phyloP scores from a whole-genome alignment of 2,113 vertebrate species.

The Pongo pygmaeus region DNA sequence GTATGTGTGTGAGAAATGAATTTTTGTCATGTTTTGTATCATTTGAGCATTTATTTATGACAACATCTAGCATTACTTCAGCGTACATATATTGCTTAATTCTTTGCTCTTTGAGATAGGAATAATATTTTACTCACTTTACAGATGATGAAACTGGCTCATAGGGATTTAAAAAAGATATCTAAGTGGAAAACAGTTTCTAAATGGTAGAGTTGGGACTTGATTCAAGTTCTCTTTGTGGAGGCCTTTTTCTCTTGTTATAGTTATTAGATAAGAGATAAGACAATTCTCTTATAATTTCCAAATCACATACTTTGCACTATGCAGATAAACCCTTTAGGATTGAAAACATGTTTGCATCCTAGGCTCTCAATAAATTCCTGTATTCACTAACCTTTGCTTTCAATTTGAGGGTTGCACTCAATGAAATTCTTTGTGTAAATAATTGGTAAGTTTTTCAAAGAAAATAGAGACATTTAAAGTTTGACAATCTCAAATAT shows the following conservation, averaged over 20 bases:
- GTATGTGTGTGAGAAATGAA: background rate
- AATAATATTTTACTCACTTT: background rate
- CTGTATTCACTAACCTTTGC: background rate
- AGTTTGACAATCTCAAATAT: background rate
- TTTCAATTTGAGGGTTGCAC: constrained; percentile 2
- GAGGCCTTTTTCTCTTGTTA: background rate
- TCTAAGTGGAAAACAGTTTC: background rate
- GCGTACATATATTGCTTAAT: background rate
- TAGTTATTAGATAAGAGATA: background rate
- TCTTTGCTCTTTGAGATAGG: constrained; percentile 20
- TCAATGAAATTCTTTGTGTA: constrained; percentile 37
- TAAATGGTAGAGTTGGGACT: background rate
- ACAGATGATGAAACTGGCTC: background rate
- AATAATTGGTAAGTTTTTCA: constrained; percentile 9
- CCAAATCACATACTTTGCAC: background rate
- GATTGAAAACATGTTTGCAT: background rate
- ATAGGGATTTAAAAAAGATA: background rate
- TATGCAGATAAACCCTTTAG: background rate
- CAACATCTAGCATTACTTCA: background rate
- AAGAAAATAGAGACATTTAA: constrained; percentile 33
- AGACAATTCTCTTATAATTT: background rate
- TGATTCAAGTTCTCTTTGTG: background rate
- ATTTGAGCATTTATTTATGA: background rate
- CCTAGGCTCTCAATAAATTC: background rate
- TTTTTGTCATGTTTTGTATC: background rate